A percentile compares a stretch with the other conserved stretches of the same genome.
phyloP scores from a whole-genome alignment of 2,113 vertebrate genomes.

The Leptocoma aspasia region DNA sequence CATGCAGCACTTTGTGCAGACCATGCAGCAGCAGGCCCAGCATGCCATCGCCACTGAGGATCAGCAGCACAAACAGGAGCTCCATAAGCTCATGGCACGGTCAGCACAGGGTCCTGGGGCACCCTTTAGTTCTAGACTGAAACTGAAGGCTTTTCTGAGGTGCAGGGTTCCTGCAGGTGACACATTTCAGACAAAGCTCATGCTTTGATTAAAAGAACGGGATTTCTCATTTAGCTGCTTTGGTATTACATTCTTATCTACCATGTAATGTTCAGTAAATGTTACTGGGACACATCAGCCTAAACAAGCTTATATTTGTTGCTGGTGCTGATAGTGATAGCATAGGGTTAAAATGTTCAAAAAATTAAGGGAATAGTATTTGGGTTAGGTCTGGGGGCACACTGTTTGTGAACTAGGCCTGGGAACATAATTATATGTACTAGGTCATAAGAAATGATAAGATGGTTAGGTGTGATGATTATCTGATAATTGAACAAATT shows the following conservation, averaged over 20 bases:
- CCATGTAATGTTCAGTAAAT: background rate
- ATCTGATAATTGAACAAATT: too few species aligned
- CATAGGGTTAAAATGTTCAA: too few species aligned
- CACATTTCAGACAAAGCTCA: background rate
- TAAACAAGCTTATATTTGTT: background rate
- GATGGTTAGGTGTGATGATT: too few species aligned
- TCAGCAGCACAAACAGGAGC: constrained; percentile 93
- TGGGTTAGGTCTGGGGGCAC: too few species aligned
- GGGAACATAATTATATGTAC: too few species aligned
- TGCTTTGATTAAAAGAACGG: background rate
- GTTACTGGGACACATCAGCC: background rate
- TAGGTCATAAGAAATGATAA: too few species aligned
- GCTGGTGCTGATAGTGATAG: too few species aligned
- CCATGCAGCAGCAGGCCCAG: constrained; percentile 93
- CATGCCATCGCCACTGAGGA: constrained; percentile 90
- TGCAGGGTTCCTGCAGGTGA: background rate
- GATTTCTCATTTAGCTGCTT: background rate
- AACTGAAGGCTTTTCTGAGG: background rate
- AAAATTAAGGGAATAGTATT: too few species aligned
- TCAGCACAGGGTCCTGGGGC: constrained; percentile 44
- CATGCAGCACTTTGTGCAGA: constrained; percentile 98
- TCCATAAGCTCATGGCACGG: constrained; percentile 99
- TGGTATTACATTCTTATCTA: background rate
- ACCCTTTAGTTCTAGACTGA: background rate
- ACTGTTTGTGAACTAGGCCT: too few species aligned